These are phyloP conservation scores for Drosophila mulleri DNA, from an alignment of 2,888 invertebrate genomes.

Conservation along the genomic window DNA sequence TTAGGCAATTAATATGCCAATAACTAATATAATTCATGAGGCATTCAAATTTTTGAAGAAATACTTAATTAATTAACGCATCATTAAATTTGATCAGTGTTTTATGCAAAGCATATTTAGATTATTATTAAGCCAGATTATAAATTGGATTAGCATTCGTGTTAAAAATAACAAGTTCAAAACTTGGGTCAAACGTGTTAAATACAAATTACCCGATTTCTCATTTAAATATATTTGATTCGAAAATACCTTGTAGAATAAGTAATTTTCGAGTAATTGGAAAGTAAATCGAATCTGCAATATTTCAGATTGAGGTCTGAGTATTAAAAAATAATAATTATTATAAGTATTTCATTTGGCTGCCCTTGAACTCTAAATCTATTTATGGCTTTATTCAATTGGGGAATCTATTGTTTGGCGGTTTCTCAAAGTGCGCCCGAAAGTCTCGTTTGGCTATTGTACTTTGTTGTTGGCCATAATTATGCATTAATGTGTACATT, in stretches of 20 bases:
- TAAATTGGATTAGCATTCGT: neutral
- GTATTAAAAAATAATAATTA: neutral
- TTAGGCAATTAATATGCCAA: slow-evolving; percentile 21
- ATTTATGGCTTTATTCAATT: slow-evolving; percentile 29
- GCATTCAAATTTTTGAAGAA: neutral
- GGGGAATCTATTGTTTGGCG: neutral
- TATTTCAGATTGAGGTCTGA: neutral
- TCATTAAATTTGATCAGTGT: slow-evolving; percentile 5
- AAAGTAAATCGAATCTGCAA: neutral
- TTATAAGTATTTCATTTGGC: neutral
- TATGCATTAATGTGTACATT: slow-evolving; percentile 39
- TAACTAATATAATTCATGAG: neutral
- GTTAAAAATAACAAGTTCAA: slow-evolving; percentile 28
- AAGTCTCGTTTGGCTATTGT: slow-evolving; percentile 6
- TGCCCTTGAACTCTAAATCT: slow-evolving; percentile 48
- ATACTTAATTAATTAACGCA: slow-evolving; percentile 13
- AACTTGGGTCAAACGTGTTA: slow-evolving; percentile 1
- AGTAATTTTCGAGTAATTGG: neutral
- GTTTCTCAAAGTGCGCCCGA: slow-evolving; percentile 11
- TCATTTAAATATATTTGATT: neutral
- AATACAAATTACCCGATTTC: neutral
- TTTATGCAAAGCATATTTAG: neutral
- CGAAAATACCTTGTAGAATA: neutral
- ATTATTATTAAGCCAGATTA: neutral
- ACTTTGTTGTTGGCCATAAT: slow-evolving; percentile 21